Conservation (phyloP, 1,140 invertebrate genomes). For the Pararge aegeria region DNA sequence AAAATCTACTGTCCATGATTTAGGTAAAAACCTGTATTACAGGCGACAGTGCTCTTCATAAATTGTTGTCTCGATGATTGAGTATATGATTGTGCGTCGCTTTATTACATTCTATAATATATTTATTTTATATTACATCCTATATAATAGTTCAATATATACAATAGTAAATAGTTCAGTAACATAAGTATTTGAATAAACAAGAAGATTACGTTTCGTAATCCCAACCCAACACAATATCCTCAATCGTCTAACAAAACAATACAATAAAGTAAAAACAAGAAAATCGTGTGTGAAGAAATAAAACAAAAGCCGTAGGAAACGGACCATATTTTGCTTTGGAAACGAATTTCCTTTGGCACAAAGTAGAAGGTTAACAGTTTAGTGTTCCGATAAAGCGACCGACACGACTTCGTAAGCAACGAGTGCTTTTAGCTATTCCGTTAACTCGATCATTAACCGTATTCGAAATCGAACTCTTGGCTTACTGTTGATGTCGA, state of each 20-base stretch:
- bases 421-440: slow-evolving; percentile 77
- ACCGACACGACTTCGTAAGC: slow-evolving; percentile 71
- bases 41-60: no score
- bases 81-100: no score
- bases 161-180: no score
- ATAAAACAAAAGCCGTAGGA: slow-evolving; percentile 43
- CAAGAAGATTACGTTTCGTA: background rate
- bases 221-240: background rate
- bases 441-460: slow-evolving; percentile 74
- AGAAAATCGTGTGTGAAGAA: slow-evolving; percentile 40
- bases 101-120: no score
- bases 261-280: slow-evolving; percentile 38
- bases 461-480: slow-evolving; percentile 46
- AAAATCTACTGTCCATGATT: no score
- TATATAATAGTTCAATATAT: no score
- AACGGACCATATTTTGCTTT: slow-evolving; percentile 58
- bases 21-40: no score
- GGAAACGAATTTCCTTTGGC: slow-evolving; percentile 61
- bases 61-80: no score
- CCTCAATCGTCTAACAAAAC: background rate
- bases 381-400: slow-evolving; percentile 54
- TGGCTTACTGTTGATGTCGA: slow-evolving; percentile 42
- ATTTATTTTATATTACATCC: no score
- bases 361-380: slow-evolving; percentile 72
- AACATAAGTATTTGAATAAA: no score